phyloP scores from a whole-genome alignment of 2,797 vertebrate genomes.

The Triplophysa bombifrons region DNA sequence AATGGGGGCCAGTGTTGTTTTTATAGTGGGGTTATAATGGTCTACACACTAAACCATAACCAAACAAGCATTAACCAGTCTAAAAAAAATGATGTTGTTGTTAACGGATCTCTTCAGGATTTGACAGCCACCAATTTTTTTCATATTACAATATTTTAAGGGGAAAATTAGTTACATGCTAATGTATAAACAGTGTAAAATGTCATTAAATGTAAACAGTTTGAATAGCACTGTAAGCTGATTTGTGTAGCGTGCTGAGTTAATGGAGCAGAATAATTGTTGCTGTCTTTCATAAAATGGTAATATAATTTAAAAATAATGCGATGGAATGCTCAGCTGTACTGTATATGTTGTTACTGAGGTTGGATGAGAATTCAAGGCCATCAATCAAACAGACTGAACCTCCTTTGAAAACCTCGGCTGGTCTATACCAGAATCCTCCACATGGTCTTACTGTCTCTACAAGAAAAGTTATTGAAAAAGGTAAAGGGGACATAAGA shows the following conservation, averaged over 20 bases:
- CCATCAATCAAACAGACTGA: constrained; percentile 70
- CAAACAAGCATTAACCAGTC: not conserved
- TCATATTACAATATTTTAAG: not conserved
- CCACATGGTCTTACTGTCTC: constrained; percentile 48
- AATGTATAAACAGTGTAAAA: constrained; percentile 20
- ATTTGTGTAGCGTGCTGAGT: constrained; percentile 68
- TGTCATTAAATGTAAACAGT: constrained; percentile 19
- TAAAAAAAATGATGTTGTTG: not conserved
- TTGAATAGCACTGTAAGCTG: constrained; percentile 47
- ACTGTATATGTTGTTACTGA: constrained; percentile 68
- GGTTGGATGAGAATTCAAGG: constrained; percentile 72
- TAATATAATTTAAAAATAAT: constrained; percentile 78
- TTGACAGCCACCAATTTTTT: not conserved
- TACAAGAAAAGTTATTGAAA: constrained; percentile 34
- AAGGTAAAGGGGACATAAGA: not conserved
- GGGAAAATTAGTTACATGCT: not conserved
- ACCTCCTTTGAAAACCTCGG: constrained; percentile 52
- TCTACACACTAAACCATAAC: not conserved
- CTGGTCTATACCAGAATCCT: constrained; percentile 54
- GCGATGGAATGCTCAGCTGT: constrained; percentile 71
- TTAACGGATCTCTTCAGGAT: not conserved
- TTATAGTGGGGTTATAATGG: not conserved
- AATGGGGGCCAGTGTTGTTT: no score
- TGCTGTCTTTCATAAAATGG: constrained; percentile 70
- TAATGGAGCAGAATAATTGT: constrained; percentile 72